Evolutionary conservation across 64 coral and sea anemone genomes (phyloP).

Genomic region (Actinia tenebrosa): DNA sequence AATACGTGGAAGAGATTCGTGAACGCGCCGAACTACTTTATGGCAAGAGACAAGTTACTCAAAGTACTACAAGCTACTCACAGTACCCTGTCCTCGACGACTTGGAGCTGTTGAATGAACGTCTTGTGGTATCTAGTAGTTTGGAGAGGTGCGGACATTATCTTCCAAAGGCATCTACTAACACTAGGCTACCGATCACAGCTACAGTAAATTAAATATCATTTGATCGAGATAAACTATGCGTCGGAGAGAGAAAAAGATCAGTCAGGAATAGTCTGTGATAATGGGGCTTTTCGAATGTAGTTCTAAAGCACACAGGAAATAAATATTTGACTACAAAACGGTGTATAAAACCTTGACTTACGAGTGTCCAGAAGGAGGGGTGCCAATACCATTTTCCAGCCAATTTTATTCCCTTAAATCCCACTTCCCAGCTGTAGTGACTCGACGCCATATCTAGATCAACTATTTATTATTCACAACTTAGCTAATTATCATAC

Average conservation of each 20-base stretch:
- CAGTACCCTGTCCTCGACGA: background rate
- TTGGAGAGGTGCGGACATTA: background rate
- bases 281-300: background rate
- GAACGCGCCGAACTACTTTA: background rate
- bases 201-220: background rate
- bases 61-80: background rate
- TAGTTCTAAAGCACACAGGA: background rate
- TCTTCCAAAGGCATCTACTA: background rate
- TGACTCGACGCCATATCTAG: too few species aligned
- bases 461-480: too few species aligned
- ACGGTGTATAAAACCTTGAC: too few species aligned
- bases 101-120: background rate
- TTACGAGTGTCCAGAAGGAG: too few species aligned
- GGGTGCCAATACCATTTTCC: too few species aligned
- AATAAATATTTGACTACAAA: background rate
- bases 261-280: background rate
- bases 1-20: background rate
- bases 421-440: too few species aligned
- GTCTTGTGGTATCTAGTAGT: background rate
- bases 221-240: background rate
- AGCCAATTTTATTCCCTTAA: too few species aligned
- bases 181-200: background rate
- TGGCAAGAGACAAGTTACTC: background rate
- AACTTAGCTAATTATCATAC: too few species aligned
- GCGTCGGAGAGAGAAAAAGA: background rate